A percentile compares a stretch with the other conserved stretches of the same genome.
phyloP scores from a whole-genome alignment of 2,113 vertebrate genomes.

The Petroica traversi region DNA sequence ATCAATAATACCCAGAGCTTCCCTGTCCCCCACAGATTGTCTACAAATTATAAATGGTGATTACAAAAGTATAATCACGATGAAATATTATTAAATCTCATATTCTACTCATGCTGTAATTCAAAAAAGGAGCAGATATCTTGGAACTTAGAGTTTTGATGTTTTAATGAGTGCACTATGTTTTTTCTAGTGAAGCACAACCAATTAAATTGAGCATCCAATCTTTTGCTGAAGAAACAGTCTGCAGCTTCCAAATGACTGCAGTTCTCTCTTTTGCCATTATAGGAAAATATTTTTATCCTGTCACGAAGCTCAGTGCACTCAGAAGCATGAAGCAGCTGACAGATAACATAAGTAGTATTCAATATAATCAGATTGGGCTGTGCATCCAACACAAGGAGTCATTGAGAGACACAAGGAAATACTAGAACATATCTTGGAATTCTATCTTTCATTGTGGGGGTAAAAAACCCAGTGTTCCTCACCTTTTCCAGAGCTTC shows the following conservation, averaged over 20 bases:
- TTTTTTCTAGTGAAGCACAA: slow-evolving; percentile 74
- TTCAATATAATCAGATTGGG: background rate
- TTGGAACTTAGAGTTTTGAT: slow-evolving; percentile 67
- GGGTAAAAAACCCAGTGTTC: background rate
- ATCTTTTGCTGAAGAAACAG: slow-evolving; percentile 62
- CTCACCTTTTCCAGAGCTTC: background rate
- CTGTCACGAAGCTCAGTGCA: slow-evolving; percentile 45
- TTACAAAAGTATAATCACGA: slow-evolving; percentile 34
- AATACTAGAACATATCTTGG: background rate
- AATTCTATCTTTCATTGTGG: background rate
- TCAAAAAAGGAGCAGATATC: slow-evolving; percentile 62
- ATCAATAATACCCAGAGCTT: slow-evolving; percentile 59
- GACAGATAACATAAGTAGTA: slow-evolving; percentile 8
- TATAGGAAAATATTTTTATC: slow-evolving; percentile 61
- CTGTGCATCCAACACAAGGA: background rate
- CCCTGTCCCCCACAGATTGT: background rate
- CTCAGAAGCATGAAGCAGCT: slow-evolving; percentile 7
- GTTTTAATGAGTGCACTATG: slow-evolving; percentile 70
- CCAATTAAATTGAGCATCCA: slow-evolving; percentile 73
- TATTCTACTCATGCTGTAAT: slow-evolving; percentile 54
- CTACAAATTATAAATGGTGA: slow-evolving; percentile 34
- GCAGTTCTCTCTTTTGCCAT: slow-evolving; percentile 26
- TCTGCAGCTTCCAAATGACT: slow-evolving; percentile 63
- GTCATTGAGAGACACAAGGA: background rate
- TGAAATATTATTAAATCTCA: slow-evolving; percentile 52